A percentile compares a stretch with the other conserved stretches of the same genome.
Conservation (phyloP, 2,113 vertebrate species). For the Ptyas mucosa region DNA sequence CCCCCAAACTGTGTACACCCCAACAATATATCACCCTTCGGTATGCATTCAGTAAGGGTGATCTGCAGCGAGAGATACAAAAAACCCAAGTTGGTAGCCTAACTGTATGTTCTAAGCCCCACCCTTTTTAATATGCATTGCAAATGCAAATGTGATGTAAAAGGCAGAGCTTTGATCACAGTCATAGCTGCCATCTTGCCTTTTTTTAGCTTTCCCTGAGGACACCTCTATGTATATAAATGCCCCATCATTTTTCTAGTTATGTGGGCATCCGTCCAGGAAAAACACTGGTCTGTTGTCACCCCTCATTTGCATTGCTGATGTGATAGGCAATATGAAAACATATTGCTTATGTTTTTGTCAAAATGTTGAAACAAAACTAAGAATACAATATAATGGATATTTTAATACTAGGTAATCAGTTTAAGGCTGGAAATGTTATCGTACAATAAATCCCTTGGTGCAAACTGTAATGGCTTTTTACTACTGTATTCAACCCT, state of each 20-base stretch:
- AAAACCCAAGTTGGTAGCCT: background rate
- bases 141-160: background rate
- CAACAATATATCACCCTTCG: background rate
- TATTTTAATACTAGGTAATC: background rate
- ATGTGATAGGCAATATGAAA: background rate
- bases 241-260: background rate
- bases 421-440: background rate
- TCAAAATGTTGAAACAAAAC: background rate
- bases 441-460: background rate
- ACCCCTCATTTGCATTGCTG: background rate
- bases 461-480: background rate
- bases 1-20: background rate
- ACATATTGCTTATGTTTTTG: background rate
- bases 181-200: background rate
- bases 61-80: background rate
- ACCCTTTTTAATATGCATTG: background rate
- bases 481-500: background rate
- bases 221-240: background rate
- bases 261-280: background rate
- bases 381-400: background rate
- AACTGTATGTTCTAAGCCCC: background rate
- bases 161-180: background rate
- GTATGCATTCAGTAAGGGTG: background rate
- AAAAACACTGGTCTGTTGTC: background rate
- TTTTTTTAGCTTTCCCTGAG: background rate